Base-by-base conservation (phyloP, 1,140 invertebrate genomes). In the Dufourea novaeangliae region DNA sequence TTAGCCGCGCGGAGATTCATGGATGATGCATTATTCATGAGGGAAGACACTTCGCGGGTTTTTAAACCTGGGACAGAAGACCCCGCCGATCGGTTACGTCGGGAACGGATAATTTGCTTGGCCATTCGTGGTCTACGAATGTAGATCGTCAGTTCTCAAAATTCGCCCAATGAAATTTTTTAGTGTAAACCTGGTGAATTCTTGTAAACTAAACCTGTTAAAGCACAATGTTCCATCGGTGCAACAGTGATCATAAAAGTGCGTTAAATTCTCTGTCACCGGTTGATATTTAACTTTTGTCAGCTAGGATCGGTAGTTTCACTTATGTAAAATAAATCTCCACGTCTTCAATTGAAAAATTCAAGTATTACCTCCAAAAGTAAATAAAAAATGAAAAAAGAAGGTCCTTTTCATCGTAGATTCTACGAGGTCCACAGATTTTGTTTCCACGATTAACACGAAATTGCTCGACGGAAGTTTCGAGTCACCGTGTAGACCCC, bases 21-120 rank as follows among this genome's bases (percentile, higher is more conserved):
- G 29, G 61, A 25, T 50, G 46, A 64, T 82, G 54, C 79, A 82
- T 82, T 71, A 82, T 77, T 69, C 79, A 82, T 81, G 50, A 70
- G 44, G 20, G 20, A 25, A 44, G 59, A 68, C 56, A 75, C 32
- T 46, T 66, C 4, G 46, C 61, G 17, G 25, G 34, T 63, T 56
- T 54, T 54, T 54, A n/a, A n/a, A 10, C 3, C 50, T 12, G 22
- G 27, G 20, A 12, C 46, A 1, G 32, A 6, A 25, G 41, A n/a
- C 20, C 14, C 1, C 8, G 37, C 46, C 54, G 32, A 69, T 76
- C 46, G 22, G 17, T 34, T 14, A 44, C 39, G 22, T 6, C 25
- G 27, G 37, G 34, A 7, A 3, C 2, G 8, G 34, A 44, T 34
- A 69, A 68, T 68, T 68, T 57, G 54, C 1, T 50, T 8, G 46